These are phyloP conservation scores for Cygnus buccinator DNA, from an alignment of 2,113 vertebrate genomes.

Conservation along the genomic window DNA sequence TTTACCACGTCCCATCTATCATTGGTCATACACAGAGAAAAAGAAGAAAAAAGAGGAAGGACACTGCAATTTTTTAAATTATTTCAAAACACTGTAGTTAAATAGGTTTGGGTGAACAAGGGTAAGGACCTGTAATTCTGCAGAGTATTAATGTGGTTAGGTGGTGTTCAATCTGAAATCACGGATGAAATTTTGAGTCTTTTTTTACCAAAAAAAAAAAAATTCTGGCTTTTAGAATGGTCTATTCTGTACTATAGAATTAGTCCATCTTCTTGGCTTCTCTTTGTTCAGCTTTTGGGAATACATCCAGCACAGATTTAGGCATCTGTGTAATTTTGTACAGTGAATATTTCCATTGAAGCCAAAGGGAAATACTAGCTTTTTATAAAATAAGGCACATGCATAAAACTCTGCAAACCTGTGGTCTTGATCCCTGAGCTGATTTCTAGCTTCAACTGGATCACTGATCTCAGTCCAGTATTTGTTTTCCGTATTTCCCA, in stretches of 20 bases:
- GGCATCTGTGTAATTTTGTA: conserved; percentile 3
- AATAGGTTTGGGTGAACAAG: background rate
- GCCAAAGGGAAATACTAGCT: background rate
- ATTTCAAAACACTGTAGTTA: background rate
- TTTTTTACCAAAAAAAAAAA: background rate
- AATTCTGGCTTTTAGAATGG: background rate
- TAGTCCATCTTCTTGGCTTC: background rate
- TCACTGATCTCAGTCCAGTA: background rate
- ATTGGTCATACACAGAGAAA: background rate
- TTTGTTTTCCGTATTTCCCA: background rate
- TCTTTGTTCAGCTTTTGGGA: conserved; percentile 28
- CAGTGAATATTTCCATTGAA: background rate
- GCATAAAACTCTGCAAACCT: background rate
- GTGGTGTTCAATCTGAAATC: background rate
- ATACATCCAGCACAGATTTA: background rate
- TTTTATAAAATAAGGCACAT: background rate
- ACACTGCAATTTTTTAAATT: background rate
- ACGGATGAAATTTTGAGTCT: background rate
- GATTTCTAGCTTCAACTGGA: background rate
- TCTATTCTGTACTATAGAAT: background rate
- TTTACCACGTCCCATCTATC: background rate
- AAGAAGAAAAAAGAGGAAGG: background rate
- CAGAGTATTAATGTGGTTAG: background rate
- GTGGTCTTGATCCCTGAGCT: background rate
- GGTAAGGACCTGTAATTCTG: background rate